Evolutionary conservation across 92 coral and sea anemone genomes (phyloP), one percentile per base, ranked within the genome.

Genomic region (Porites rus): DNA sequence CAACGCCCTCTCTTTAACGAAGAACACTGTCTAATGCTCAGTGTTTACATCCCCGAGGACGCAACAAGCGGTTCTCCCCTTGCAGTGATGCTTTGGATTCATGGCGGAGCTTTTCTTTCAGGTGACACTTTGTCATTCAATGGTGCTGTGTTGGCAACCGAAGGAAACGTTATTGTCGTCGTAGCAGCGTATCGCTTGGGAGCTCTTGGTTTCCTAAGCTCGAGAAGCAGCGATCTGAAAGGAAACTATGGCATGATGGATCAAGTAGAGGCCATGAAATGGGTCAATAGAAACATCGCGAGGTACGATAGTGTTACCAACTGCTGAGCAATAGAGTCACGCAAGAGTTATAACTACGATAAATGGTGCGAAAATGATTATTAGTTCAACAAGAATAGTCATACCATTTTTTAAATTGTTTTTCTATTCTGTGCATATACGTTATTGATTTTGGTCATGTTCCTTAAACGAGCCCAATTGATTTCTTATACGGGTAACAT

Each of bases 61-160:
- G 4, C 70, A 22, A 20, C 63, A 5, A 66, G 31, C 20, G 72
- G 46, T 58, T 16, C 10, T 7, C n/a, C 7, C n/a, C 80, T 84
- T 3, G 54, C 88, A 5, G 88, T 84, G 65, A 84, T 84, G 88
- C 79, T 84, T 24, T 84, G 88, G 88, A 70, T 84, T 60, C 88
- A 84, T 58, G 88, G 80, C 0, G 88, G 88, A 28, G 77, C 54
- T 12, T 64, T 59, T 13, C 14, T 46, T 7, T 13, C 9, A 18
- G 72, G 79, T 10, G 75, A 77, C 20, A 74, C 69, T 25, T 16
- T 68, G 20, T 1, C 61, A 2, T 84, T 28, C 62, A 70, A 84
- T 24, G 88, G 88, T 56, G 58, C 69, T 9, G 69, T 72, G 52
- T 21, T 84, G 58, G 88, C 88, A 25, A 84, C 80, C 22, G 38